Evolutionary conservation across 1,140 invertebrate genomes (phyloP), one percentile per base, ranked within the genome.

Genomic region (Drosophila pandora): DNA sequence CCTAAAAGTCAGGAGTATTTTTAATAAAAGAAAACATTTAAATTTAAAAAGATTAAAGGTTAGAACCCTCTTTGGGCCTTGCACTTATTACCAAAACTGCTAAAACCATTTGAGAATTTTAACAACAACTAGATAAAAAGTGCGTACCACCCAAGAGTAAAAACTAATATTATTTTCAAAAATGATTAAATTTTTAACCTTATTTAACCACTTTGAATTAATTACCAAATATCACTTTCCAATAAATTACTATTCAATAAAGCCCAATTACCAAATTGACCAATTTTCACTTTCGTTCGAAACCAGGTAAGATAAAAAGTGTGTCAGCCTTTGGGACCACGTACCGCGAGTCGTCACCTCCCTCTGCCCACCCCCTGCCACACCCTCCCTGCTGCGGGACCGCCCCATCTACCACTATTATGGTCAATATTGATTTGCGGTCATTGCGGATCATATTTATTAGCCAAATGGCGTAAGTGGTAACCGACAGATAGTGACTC

Each of bases 361-460:
- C 17, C 17, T 32, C n/a, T 30, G 13, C 30, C 34, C 28, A 32
- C 47, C 43, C 49, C 9, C 8, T 23, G 57, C n/a, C 50, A 43
- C 52, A 37, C 71, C 60, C 41, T 8, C 13, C 41, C 13, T 7
- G 2, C 17, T 13, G 10, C 41, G 12, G n/a, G 12, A 13, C 13
- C 7, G 30, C 22, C 41, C 2, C 10, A 22, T 30, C 34, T 39
- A 34, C 63, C 23, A 55, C 58, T 13, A 7, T 43, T 68, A 68
- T 85, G 67, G 80, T 77, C 68, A 81, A 84, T 77, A 87, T 87
- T 74, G 43, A 77, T 84, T 74, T 85, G 62, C 81, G 68, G 34
- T 76, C 67, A 49, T 69, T 60, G 75, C 78, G 58, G 52, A 60
- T 63, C 30, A 56, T 58, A 57, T 65, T 75, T 74, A 75, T 71